Evolutionary conservation across 2,113 vertebrate genomes (phyloP), one percentile per base, ranked within the genome.

Genomic region (Hemiscyllium ocellatum): DNA sequence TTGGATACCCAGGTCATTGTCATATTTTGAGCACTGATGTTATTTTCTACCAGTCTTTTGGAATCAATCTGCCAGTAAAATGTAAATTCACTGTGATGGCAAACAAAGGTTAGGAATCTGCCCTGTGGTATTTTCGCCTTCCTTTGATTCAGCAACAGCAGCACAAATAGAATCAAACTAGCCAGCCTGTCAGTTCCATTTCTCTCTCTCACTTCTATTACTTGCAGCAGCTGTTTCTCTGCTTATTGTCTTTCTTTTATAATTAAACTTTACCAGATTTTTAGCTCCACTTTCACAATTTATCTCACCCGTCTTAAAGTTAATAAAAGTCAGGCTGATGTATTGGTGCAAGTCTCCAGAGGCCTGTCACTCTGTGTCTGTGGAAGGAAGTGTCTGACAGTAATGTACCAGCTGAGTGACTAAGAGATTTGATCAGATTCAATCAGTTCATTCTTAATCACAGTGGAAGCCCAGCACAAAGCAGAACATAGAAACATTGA

Each of bases 241-340:
- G 68, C 69, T 95, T 76, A 72, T 50, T 72, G 69, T 95, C 94
- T 95, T 95, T 50, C 69, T 24, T 95, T 76, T 76, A 50, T 72
- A 95, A 95, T 95, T 95, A 95, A 95, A 95, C 69, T 52, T 95
- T 95, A 50, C 22, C 94, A 95, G 94, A 95, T 69, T 95, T 95
- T 95, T 50, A 95, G 94, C 69, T 72, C 22, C 94, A 72, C 94
- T 72, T 95, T 95, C 72, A 72, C 94, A 47, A 95, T 95, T 70
- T 72, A 95, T 69, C 94, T 95, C 70, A 72, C 24, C 24, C 26
- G n/a, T 50, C 68, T 76, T 95, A 95, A 95, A 95, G 68, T 95
- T 72, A 95, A 95, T 95, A 72, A 95, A 76, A 76, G 69, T 50
- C 72, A 69, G 61, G 37, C 66, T 65, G 37, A 95, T 70, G 66